Percentiles rank a stretch among this genome's conserved stretches.
Evolutionary conservation across 2,797 vertebrate genomes (phyloP).

Genomic region (Sebastes vulpes): DNA sequence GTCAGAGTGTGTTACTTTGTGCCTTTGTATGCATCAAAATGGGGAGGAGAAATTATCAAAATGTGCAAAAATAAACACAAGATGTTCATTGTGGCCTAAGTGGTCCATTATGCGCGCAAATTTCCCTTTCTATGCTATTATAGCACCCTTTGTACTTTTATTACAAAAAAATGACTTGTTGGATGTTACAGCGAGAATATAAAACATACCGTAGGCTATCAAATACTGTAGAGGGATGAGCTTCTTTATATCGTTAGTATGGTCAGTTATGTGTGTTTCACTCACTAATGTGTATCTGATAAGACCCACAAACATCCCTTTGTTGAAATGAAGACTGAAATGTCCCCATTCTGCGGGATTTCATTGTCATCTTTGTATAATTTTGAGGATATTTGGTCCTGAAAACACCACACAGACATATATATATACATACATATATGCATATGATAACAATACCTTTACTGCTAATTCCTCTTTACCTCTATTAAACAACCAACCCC

Average conservation of each 20-base stretch:
- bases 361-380: not conserved
- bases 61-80: slow-evolving; percentile 76
- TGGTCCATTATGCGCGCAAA: slow-evolving; percentile 70
- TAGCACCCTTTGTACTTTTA: slow-evolving; percentile 44
- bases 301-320: not conserved
- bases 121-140: slow-evolving; percentile 57
- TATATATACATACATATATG: not conserved
- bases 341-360: not conserved
- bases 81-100: slow-evolving; percentile 72
- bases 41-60: slow-evolving; percentile 68
- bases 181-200: slow-evolving; percentile 32
- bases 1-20: slow-evolving; percentile 75
- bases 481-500: slow-evolving; percentile 48
- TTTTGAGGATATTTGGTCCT: not conserved
- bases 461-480: slow-evolving; percentile 40
- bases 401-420: not conserved
- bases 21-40: slow-evolving; percentile 73
- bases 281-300: not conserved
- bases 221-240: not conserved
- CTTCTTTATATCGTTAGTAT: not conserved
- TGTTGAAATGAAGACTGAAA: not conserved
- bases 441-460: slow-evolving; percentile 12
- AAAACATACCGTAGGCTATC: slow-evolving; percentile 8
- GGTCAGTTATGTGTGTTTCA: not conserved
- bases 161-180: slow-evolving; percentile 30